A percentile compares a stretch with the other conserved stretches of the same genome.
Conservation (phyloP, 2,888 invertebrate genomes). For the Incurvaria masculella region DNA sequence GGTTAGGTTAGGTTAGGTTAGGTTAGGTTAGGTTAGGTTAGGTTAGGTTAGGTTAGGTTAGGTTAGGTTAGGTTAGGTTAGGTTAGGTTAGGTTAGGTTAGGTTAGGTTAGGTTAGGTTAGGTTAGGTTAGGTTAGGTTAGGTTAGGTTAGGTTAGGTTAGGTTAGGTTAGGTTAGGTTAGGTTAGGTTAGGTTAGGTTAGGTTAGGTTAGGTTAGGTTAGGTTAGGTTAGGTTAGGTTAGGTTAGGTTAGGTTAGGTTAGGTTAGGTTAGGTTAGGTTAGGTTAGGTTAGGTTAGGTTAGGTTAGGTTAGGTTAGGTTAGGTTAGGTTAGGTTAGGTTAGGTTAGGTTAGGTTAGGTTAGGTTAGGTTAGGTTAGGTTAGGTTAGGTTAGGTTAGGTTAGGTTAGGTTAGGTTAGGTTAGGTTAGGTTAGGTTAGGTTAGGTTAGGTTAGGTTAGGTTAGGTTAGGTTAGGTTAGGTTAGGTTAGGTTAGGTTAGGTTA, state of each 20-base stretch:
- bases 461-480: conserved; percentile 11
- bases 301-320: conserved; percentile 13
- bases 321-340: conserved; percentile 12
- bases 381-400: conserved; percentile 7
- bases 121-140: conserved; percentile 6
- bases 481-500: conserved; percentile 11
- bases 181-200: conserved; percentile 5
- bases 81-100: conserved; percentile 9
- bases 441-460: conserved; percentile 12
- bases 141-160: conserved; percentile 8
- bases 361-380: conserved; percentile 7
- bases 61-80: conserved; percentile 9
- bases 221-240: conserved; percentile 13
- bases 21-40: conserved; percentile 14
- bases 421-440: conserved; percentile 10
- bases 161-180: conserved; percentile 6
- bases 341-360: conserved; percentile 7
- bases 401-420: conserved; percentile 7
- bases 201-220: conserved; percentile 14
- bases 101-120: conserved; percentile 8
- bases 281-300: conserved; percentile 13
- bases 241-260: conserved; percentile 14
- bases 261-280: conserved; percentile 15
- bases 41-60: conserved; percentile 13
- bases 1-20: conserved; percentile 11